Base-by-base conservation (phyloP, 1,140 invertebrate genomes). In the Euschistus heros region DNA sequence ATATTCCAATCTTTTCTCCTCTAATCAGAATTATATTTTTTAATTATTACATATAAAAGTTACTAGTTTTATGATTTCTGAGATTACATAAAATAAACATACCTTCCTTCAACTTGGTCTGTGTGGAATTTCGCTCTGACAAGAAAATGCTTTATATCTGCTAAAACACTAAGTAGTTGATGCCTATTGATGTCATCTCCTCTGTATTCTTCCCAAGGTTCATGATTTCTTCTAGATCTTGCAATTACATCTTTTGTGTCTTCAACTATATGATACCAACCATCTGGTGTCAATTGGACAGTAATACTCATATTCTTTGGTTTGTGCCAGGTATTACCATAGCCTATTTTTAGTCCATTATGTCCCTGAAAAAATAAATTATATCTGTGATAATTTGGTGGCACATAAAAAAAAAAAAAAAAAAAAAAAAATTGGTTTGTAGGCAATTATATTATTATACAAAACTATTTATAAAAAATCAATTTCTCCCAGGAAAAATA, bases 101-200 rank as follows among this genome's bases (percentile, higher is more conserved):
- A 85, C 84, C 79, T 82, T 46, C 87, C 89, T 78, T 96, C 92
- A 66, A 92, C 86, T 78, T 99, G 95, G 74, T 95, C 92, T 0
- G 89, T 91, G 74, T 97, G 92, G 75, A 88, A 98, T 63, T 92
- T 91, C 0, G 92, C 93, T 63, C 94, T 80, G 26, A 98, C 81
- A 70, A 98, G 80, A 17, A 98, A 71, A 30, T 86, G 78, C 66
- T 87, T 84, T 0, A 99, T 71, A 69, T 92, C 82, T 6, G 85
- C 80, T n/a, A 98, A 75, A 0, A 94, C 83, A 26, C 85, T 82
- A 73, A 98, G 84, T 71, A 98, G 87, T 71, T 97, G 85, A 7
- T 78, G 74, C 66, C 91, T 80, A 1, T 84, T 83, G 4, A 90
- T 89, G 8, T 79, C 70, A 52, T 79, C 80, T 26, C 83, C 80